Evolutionary conservation across 2,113 vertebrate genomes (phyloP).

Genomic region (Macrotus californicus): DNA sequence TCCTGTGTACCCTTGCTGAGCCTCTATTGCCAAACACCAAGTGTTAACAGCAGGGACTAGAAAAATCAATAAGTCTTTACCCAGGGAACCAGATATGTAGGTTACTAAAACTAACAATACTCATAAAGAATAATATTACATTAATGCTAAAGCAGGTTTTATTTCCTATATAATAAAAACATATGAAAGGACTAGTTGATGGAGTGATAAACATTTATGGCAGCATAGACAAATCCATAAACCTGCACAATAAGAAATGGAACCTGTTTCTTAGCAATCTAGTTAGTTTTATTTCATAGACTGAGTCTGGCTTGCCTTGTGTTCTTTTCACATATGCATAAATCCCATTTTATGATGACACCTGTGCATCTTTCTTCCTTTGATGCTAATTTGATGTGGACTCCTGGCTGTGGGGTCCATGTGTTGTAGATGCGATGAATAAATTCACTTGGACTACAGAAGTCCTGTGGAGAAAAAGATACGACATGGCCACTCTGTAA

Average conservation of each 20-base stretch:
- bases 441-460: too few species aligned
- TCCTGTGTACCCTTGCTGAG: neutral
- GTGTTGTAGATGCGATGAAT: too few species aligned
- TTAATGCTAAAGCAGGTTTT: slow-evolving; percentile 42
- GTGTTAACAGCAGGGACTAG: slow-evolving; percentile 29
- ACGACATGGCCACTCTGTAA: too few species aligned
- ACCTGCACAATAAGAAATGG: slow-evolving; percentile 27
- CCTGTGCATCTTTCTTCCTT: neutral
- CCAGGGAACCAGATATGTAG: slow-evolving; percentile 25
- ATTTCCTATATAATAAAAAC: slow-evolving; percentile 51
- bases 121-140: slow-evolving; percentile 33
- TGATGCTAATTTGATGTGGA: too few species aligned
- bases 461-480: too few species aligned
- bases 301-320: neutral
- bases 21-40: neutral
- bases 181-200: slow-evolving; percentile 41
- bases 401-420: too few species aligned
- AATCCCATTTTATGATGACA: neutral
- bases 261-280: neutral
- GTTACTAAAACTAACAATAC: slow-evolving; percentile 50
- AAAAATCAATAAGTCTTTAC: slow-evolving; percentile 61
- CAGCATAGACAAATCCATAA: slow-evolving; percentile 32
- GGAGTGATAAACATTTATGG: slow-evolving; percentile 18
- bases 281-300: slow-evolving; percentile 1
- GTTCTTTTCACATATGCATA: neutral